A percentile compares a stretch with the other conserved stretches of the same genome.
Conservation (phyloP, 2,888 invertebrate genomes). For the Ctenicera cuprea region DNA sequence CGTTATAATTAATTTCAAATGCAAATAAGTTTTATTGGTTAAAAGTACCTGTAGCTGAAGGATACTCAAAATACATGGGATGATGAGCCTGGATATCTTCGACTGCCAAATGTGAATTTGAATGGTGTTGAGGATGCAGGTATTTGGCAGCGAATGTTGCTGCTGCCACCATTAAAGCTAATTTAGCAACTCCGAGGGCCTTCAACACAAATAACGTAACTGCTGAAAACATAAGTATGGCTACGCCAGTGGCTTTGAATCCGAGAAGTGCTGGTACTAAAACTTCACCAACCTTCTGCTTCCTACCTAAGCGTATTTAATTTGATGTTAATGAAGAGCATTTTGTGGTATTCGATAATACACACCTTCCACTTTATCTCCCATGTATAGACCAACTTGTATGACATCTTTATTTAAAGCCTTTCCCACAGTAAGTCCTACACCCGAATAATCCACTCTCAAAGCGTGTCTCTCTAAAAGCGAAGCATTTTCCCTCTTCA, state of each 20-base stretch:
- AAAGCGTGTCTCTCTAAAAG: slow-evolving; percentile 75
- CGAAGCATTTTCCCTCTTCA: slow-evolving; percentile 65
- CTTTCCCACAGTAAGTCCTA: slow-evolving; percentile 74
- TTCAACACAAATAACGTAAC: slow-evolving; percentile 80
- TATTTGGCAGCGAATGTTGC: slow-evolving; percentile 71
- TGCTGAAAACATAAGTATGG: slow-evolving; percentile 77
- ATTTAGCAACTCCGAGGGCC: slow-evolving; percentile 81
- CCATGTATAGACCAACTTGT: slow-evolving; percentile 68
- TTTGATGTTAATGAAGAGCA: slow-evolving; percentile 41
- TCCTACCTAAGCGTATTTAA: slow-evolving; percentile 70
- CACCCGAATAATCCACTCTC: slow-evolving; percentile 75
- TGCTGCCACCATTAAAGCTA: slow-evolving; percentile 79
- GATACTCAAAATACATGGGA: slow-evolving; percentile 58
- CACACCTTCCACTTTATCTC: slow-evolving; percentile 65
- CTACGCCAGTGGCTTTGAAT: slow-evolving; percentile 80
- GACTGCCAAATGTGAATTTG: slow-evolving; percentile 65
- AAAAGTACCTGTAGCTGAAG: slow-evolving; percentile 73
- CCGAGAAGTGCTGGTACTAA: slow-evolving; percentile 81
- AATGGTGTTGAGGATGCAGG: slow-evolving; percentile 3
- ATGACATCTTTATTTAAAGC: slow-evolving; percentile 73
- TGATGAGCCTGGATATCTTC: slow-evolving; percentile 70
- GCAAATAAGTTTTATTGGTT: too few relatives aligned
- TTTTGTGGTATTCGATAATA: slow-evolving; percentile 22
- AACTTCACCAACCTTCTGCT: slow-evolving; percentile 77
- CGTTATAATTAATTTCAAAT: too few relatives aligned